Percentiles rank a stretch among this genome's conserved stretches.
Evolutionary conservation across 2,888 invertebrate species (phyloP).

Genomic region (Caenorhabditis macrosperma): DNA sequence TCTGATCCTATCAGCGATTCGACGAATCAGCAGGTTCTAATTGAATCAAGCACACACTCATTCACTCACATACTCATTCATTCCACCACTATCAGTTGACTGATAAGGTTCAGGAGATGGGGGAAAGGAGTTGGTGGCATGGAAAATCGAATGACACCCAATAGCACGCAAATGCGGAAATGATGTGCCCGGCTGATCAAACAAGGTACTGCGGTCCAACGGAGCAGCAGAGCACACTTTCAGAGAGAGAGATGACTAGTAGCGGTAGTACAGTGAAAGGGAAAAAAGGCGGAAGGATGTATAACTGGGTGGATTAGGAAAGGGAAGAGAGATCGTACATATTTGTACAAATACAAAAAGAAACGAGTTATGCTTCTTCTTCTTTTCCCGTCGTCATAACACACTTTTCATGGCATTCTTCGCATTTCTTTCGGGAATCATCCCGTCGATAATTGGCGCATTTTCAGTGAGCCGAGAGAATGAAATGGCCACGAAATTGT

Average conservation of each 20-base stretch:
- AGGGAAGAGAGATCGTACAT: conserved; percentile 20
- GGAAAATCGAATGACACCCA: conserved; percentile 31
- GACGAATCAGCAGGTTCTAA: conserved; percentile 19
- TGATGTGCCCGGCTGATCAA: conserved; percentile 44
- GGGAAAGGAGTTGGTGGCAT: conserved; percentile 9
- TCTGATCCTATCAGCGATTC: neutral
- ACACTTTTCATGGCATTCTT: neutral
- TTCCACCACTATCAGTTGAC: neutral
- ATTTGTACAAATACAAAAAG: conserved; percentile 25
- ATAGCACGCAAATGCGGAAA: conserved; percentile 43
- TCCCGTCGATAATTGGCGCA: neutral
- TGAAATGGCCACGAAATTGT: conserved; percentile 7
- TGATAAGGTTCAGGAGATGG: conserved; percentile 1
- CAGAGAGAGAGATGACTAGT: neutral
- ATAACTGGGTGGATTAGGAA: conserved; percentile 19
- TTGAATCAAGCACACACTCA: conserved; percentile 37
- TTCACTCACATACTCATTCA: conserved; percentile 17
- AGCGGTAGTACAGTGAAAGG: neutral
- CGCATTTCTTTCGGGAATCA: neutral
- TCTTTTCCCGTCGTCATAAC: neutral
- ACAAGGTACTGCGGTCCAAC: neutral
- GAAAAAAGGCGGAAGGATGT: conserved; percentile 37
- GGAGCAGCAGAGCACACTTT: neutral
- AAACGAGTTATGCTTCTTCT: conserved; percentile 20
- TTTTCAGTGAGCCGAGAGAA: neutral